phyloP scores from a whole-genome alignment of 1,140 invertebrate species.

The Vollenhovia emeryi region DNA sequence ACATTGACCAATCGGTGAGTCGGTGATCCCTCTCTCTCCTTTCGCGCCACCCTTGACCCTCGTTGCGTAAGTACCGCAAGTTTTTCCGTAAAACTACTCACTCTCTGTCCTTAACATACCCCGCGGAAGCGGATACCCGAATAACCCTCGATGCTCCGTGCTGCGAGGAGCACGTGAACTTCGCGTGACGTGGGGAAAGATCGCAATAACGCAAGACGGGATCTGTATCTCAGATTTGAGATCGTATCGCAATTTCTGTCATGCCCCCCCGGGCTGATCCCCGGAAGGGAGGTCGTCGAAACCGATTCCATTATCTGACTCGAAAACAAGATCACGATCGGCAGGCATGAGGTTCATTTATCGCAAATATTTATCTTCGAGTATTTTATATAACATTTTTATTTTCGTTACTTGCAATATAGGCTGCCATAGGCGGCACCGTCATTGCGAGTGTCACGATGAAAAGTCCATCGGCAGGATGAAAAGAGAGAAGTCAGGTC shows the following conservation, averaged over 20 bases:
- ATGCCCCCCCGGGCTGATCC: not conserved
- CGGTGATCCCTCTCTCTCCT: not conserved
- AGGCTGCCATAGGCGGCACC: not conserved
- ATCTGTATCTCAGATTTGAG: not conserved
- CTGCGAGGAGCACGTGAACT: not conserved
- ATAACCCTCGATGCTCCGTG: not conserved
- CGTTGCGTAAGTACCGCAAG: slow-evolving; percentile 60
- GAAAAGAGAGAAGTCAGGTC: not conserved
- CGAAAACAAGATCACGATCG: not conserved
- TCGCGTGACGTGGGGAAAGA: not conserved
- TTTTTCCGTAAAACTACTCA: slow-evolving; percentile 1
- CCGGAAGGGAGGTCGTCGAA: not conserved
- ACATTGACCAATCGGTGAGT: slow-evolving; percentile 79
- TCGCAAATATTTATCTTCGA: not conserved
- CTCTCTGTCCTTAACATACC: not conserved
- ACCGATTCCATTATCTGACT: slow-evolving; percentile 12
- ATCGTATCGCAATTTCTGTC: slow-evolving; percentile 5
- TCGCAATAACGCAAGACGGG: not conserved
- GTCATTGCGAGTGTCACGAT: not conserved
- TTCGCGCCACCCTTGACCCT: slow-evolving; percentile 51
- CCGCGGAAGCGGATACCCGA: not conserved
- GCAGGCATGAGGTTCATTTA: not conserved
- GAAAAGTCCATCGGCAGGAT: not conserved
- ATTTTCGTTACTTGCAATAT: slow-evolving; percentile 5
- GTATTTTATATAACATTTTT: slow-evolving; percentile 28